These are phyloP conservation scores for Scopus umbretta DNA, from an alignment of 2,113 vertebrate species.

Conservation along the genomic window DNA sequence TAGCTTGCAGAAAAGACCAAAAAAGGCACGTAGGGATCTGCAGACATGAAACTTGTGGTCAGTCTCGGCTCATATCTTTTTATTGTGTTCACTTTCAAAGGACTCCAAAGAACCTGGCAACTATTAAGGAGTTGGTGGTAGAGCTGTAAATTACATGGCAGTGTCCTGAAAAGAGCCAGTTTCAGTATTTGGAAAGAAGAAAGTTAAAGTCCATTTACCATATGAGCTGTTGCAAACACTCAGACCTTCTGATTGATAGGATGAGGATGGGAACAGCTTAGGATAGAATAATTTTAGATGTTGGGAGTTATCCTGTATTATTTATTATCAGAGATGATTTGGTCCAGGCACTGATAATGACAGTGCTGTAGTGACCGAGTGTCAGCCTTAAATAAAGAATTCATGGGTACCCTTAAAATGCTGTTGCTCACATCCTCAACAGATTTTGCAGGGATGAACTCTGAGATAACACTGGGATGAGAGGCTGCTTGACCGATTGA, in stretches of 20 bases:
- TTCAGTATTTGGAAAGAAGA: background rate
- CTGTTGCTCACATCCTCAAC: background rate
- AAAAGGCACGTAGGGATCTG: background rate
- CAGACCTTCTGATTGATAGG: background rate
- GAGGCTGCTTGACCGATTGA: background rate
- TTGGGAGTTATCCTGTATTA: constrained; percentile 1
- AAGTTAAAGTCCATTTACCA: constrained; percentile 4
- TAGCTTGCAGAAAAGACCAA: background rate
- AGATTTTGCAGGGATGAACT: background rate
- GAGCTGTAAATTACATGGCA: constrained; percentile 37
- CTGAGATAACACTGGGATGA: background rate
- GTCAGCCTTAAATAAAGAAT: constrained; percentile 30
- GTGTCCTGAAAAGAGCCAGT: background rate
- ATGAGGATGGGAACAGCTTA: constrained; percentile 3
- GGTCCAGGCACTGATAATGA: background rate
- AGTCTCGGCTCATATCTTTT: constrained; percentile 33
- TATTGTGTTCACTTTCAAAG: constrained; percentile 48
- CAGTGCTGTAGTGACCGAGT: background rate
- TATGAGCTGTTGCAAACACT: background rate
- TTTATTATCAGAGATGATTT: constrained; percentile 19
- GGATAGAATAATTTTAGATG: background rate
- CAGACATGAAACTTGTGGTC: constrained; percentile 16
- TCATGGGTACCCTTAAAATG: background rate
- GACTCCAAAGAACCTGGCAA: constrained; percentile 38
- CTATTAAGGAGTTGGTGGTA: background rate